Percentiles rank a stretch among this genome's conserved stretches.
Evolutionary conservation across 2,113 vertebrate species (phyloP).

Genomic region (Cervus canadensis): DNA sequence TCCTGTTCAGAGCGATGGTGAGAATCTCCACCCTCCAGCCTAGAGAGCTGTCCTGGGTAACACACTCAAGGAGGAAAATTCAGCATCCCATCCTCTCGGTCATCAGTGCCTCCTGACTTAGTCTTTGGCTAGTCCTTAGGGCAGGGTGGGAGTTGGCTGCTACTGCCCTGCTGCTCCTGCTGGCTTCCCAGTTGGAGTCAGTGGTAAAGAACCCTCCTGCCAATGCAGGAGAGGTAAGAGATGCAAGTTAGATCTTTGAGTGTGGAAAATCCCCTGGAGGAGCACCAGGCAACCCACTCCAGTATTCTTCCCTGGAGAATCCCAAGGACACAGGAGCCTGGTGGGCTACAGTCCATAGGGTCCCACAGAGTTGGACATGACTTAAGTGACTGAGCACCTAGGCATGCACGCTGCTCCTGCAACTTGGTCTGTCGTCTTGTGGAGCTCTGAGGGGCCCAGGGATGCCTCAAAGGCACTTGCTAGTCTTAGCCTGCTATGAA

Average conservation of each 20-base stretch:
- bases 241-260: background rate
- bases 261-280: background rate
- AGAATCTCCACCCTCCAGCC: background rate
- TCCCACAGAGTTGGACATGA: background rate
- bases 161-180: background rate
- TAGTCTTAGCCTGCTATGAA: background rate
- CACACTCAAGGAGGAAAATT: background rate
- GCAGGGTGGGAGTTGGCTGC: background rate
- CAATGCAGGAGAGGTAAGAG: background rate
- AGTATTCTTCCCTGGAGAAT: background rate
- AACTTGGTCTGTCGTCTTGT: background rate
- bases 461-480: accelerated
- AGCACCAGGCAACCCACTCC: background rate
- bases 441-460: background rate
- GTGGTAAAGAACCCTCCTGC: background rate
- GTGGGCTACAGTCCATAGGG: background rate
- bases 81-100: background rate
- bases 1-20: background rate
- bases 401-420: background rate
- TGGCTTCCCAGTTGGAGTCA: background rate
- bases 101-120: background rate
- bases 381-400: background rate
- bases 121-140: background rate
- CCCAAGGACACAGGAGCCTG: background rate
- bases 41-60: background rate